Base-by-base conservation (phyloP, 2,888 invertebrate genomes). In the Polietes domitor region DNA sequence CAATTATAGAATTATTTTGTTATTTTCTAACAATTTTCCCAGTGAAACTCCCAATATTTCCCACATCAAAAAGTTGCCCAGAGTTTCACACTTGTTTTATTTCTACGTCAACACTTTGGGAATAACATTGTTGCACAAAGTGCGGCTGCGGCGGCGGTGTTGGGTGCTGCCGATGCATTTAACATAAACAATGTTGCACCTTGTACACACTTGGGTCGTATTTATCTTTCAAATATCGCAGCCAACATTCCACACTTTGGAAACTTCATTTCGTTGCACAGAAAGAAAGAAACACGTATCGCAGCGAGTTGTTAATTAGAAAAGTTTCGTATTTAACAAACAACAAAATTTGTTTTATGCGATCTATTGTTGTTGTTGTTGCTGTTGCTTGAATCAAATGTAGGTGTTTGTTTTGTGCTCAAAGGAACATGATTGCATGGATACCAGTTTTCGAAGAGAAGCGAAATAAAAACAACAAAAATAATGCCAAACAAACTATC, bases 291-390 rank as follows among this genome's bases (percentile, higher is more conserved):
- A 61, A 61, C 61, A 28, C 15, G 28, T 61, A 28, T 61, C 12
- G 10, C n/a, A 17, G 5, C 17, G 50, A 41, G 2, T 28, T 28
- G 26, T 61, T 61, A 61, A 61, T 61, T 61, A 61, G 61, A 61
- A 15, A 15, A 28, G 61, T 28, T 28, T 28, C 61, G 61, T 32
- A 63, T 63, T 55, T 17, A 63, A 32, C 63, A 37, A 63, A 63
- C 15, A 28, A 5, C 32, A n/a, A 32, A 63, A 37, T 63, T 63
- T 63, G 37, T 63, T 63, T 26, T 28, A 19, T 32, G 9, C 50
- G 41, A 41, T 58, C 24, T 53, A 24, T 24, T 58, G 28, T 15
- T 61, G 2, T 61, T 28, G 9, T 24, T 58, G 1, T 58, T 58
- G 12, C 28, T 6, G 19, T 50, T 12, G 21, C 5, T 55, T 1